Percentiles rank a stretch among this genome's conserved stretches.
phyloP scores from a whole-genome alignment of 2,113 vertebrate genomes.

The Hippocampus guttulatus region DNA sequence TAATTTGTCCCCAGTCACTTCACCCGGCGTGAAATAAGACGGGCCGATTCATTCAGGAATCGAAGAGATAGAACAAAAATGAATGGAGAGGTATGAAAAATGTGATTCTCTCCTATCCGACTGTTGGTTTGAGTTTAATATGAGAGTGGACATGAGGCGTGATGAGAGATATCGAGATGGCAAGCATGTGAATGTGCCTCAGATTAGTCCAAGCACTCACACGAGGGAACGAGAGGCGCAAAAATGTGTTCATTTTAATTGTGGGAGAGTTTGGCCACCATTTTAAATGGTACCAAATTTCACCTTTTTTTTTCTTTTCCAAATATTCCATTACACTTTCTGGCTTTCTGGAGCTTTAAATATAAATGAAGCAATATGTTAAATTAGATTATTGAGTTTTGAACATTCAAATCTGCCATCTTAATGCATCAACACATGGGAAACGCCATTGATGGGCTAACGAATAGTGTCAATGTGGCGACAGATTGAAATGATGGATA shows the following conservation, averaged over 20 bases:
- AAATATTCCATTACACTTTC: constrained; percentile 11
- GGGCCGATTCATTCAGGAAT: background rate
- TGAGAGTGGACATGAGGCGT: constrained; percentile 4
- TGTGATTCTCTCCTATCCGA: background rate
- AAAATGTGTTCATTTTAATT: constrained; percentile 1
- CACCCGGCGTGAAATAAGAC: background rate
- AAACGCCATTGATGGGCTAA: background rate
- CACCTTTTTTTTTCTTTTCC: constrained; percentile 9
- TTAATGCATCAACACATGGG: background rate
- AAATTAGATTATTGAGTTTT: no score
- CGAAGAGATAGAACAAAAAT: background rate
- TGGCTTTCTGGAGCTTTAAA: background rate
- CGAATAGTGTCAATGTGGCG: background rate
- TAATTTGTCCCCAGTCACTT: constrained; percentile 2
- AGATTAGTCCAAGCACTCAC: constrained; percentile 16
- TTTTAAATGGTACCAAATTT: constrained; percentile 33
- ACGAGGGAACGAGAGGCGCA: background rate
- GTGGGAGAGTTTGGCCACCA: constrained; percentile 25
- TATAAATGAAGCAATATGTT: background rate
- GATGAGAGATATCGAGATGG: constrained; percentile 10
- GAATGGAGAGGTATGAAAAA: background rate
- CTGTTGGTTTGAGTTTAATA: constrained; percentile 14
- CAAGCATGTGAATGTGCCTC: constrained; percentile 18
- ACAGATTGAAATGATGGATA: no score
- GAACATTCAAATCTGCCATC: no score